Evolutionary conservation across 2,888 invertebrate genomes (phyloP), one percentile per base, ranked within the genome.

Genomic region (Aethes cnicana): DNA sequence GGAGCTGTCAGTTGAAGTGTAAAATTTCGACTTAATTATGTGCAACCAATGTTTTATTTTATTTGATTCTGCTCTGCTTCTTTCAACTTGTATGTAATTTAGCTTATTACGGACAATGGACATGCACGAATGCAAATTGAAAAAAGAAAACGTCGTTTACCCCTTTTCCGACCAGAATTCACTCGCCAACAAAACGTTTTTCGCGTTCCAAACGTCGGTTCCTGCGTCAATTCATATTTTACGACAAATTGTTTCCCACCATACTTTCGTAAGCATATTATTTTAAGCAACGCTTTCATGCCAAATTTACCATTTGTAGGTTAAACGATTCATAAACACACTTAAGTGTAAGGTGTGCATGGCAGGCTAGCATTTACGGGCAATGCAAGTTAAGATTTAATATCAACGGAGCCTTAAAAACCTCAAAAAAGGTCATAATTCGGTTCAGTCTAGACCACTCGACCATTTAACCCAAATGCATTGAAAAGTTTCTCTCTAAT

Each of bases 381-480:
- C 25, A 37, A 26, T 52, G 18, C 11, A 32, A 25, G 11, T 26
- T 14, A 25, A 46, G 25, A 52, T 39, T 52, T 46, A 46, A 32
- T 46, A 25, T 30, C 30, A 37, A 32, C 32, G 18, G 8, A 26
- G 33, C 52, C 52, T 39, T 32, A 16, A 52, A 46, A 42, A 20
- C 11, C 21, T 26, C 4, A 6, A 36, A 28, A 48, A 42, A 37
- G 32, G 23, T 23, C 9, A 12, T 52, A 21, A 41, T 39, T 11
- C n/a, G n/a, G 30, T 14, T 20, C n/a, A n/a, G 64, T 68, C 58
- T 64, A 62, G 62, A 62, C 62, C 57, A 63, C 62, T 62, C 50
- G 54, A 62, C 54, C 55, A 47, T 64, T 67, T 62, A 71, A 61
- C 70, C 72, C 63, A 61, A 59, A 67, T 70, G 56, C 48, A 58